Percentiles rank a stretch among this genome's conserved stretches.
These are phyloP conservation scores for Scaptomyza graminum DNA, from an alignment of 1,140 invertebrate species.

Conservation along the genomic window DNA sequence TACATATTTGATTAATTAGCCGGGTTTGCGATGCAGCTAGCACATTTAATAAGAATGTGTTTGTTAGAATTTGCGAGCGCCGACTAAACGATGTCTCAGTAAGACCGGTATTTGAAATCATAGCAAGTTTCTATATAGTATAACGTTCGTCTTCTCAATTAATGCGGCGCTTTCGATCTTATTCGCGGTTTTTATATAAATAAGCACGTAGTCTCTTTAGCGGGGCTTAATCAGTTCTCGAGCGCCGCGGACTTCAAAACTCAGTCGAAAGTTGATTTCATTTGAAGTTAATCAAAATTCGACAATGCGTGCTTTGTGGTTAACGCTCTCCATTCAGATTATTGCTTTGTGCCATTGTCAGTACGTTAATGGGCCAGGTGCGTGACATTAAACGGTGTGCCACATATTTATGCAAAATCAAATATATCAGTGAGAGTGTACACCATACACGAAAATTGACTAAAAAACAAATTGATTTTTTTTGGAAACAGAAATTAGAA, in stretches of 20 bases:
- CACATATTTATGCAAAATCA: slow-evolving; percentile 19
- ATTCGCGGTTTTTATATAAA: slow-evolving; percentile 53
- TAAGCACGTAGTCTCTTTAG: slow-evolving; percentile 37
- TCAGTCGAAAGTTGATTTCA: slow-evolving; percentile 51
- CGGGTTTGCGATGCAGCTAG: not conserved
- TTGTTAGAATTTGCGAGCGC: slow-evolving; percentile 3
- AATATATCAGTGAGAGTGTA: slow-evolving; percentile 28
- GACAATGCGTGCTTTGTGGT: slow-evolving; percentile 57
- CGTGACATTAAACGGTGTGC: slow-evolving; percentile 54
- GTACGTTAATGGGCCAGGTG: slow-evolving; percentile 74
- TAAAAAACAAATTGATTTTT: slow-evolving; percentile 3
- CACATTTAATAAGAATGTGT: not conserved
- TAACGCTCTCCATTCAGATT: slow-evolving; percentile 53
- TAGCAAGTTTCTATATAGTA: slow-evolving; percentile 18
- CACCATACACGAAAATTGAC: too few species aligned
- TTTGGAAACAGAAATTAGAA: slow-evolving; percentile 7
- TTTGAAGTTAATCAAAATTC: slow-evolving; percentile 51
- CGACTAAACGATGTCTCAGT: slow-evolving; percentile 4
- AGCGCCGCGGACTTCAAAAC: slow-evolving; percentile 18
- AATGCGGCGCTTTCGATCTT: slow-evolving; percentile 6
- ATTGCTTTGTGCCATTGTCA: slow-evolving; percentile 59
- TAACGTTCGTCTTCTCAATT: slow-evolving; percentile 5
- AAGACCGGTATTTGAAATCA: slow-evolving; percentile 30
- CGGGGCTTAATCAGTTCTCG: slow-evolving; percentile 56
- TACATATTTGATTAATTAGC: slow-evolving; percentile 14